Base-by-base conservation (phyloP, 2,797 vertebrate species). In the Margarornis squamiger region DNA sequence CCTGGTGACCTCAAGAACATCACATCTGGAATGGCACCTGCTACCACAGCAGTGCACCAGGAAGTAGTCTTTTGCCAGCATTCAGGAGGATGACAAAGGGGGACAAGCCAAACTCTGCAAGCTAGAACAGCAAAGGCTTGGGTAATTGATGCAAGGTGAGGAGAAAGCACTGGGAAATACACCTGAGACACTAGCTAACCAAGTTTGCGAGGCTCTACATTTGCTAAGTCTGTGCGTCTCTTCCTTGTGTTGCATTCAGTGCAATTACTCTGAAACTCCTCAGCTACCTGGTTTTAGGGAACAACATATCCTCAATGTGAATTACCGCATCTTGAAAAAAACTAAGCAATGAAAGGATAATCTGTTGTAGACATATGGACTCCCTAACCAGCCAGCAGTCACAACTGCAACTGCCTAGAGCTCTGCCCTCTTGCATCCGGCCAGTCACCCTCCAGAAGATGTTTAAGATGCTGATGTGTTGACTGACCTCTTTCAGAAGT, bases 291-390 rank as follows among this genome's bases (percentile, higher is more conserved):
- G 13, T 58, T 89, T 68, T 58, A 49, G 23, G 27, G 18, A 54
- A 41, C 21, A 73, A 81, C 32, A 32, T 4, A 54, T 26, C 41
- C 24, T 58, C 30, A 73, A 3, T 39, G 30, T 72, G 29, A 78
- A 65, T 22, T 65, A 75, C 7, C 1, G 6, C 26, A 80, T 17
- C 0, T 0, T 29, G 36, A 62, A 13, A 85, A 55, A 94, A 91
- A 76, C 10, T 51, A 54, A 30, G 46, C 61, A 75, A 71, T 18
- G 9, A 24, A 62, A 90, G 14, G 43, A 57, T 75, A 87, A 27
- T 22, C 21, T 43, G 5, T 23, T 68, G 49, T 3, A 75, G 38
- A 61, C 0, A 1, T 2, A 23, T 2, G 8, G 26, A 48, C 19
- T 7, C 24, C 63, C 16, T 45, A 34, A 59, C 5, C 29, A 88